Percentiles rank a stretch among this genome's conserved stretches.
Evolutionary conservation across 2,113 vertebrate species (phyloP).

Genomic region (Pterocles gutturalis): DNA sequence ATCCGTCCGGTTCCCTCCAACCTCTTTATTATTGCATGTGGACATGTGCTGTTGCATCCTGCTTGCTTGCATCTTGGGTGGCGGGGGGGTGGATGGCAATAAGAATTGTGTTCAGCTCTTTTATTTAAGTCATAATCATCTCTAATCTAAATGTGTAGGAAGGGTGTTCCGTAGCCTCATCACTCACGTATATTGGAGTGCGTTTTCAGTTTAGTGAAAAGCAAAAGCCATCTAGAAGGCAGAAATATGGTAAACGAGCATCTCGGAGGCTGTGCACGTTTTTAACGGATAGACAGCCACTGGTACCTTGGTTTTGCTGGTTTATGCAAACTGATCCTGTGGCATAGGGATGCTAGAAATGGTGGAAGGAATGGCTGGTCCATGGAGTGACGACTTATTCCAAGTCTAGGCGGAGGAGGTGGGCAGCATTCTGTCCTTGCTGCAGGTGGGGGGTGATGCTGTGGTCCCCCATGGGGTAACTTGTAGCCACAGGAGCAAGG

Average conservation of each 20-base stretch:
- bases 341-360: not conserved
- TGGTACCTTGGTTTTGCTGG: not conserved
- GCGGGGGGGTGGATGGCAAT: constrained; percentile 25
- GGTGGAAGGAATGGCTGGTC: not conserved
- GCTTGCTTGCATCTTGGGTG: not conserved
- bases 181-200: constrained; percentile 67
- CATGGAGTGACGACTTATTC: accelerated
- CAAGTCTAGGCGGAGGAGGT: not conserved
- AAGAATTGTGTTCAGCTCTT: constrained; percentile 68
- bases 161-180: constrained; percentile 64
- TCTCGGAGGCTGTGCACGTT: not conserved
- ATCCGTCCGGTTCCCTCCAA: not conserved
- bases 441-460: not conserved
- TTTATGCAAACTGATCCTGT: not conserved
- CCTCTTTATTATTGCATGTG: not conserved
- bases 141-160: constrained; percentile 71
- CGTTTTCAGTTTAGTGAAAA: constrained; percentile 59
- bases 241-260: constrained; percentile 44
- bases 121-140: constrained; percentile 72
- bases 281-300: not conserved
- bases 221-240: constrained; percentile 59
- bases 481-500: not conserved
- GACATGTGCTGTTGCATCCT: not conserved
- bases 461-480: not conserved
- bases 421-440: not conserved